Conservation (phyloP, 2,888 invertebrate genomes). For the Agrotis puta region DNA sequence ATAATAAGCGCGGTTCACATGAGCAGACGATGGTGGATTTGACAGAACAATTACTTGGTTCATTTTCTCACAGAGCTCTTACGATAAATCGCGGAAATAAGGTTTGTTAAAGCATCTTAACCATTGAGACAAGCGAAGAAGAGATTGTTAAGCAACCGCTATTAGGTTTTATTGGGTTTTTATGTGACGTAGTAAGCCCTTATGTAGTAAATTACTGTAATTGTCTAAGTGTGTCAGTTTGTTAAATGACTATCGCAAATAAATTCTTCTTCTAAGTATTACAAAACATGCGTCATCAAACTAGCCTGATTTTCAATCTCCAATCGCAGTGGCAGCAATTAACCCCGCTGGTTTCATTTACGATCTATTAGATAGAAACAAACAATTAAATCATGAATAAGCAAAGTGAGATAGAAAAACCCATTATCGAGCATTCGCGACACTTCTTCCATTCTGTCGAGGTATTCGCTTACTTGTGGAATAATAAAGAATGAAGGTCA, state of each 20-base stretch:
- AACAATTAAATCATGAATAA: constrained; percentile 35
- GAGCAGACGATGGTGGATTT: constrained; percentile 73
- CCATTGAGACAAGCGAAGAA: constrained; percentile 38
- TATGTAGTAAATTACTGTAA: constrained; percentile 43
- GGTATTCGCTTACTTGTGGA: constrained; percentile 30
- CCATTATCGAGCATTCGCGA: constrained; percentile 36
- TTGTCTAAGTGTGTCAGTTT: constrained; percentile 17
- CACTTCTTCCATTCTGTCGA: constrained; percentile 45
- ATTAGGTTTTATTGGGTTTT: constrained; percentile 64
- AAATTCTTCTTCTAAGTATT: constrained; percentile 1
- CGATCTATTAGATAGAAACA: constrained; percentile 23
- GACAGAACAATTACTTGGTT: constrained; percentile 81
- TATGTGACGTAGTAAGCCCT: constrained; percentile 51
- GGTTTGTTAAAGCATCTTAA: constrained; percentile 68
- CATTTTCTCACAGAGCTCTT: constrained; percentile 80
- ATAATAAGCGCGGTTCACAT: constrained; percentile 82
- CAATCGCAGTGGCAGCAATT: not conserved
- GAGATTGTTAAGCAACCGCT: constrained; percentile 69
- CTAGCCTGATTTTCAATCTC: too few relatives aligned
- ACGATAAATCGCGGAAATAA: constrained; percentile 79
- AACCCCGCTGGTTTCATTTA: constrained; percentile 8
- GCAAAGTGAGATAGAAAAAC: constrained; percentile 17
- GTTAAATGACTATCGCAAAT: constrained; percentile 6
- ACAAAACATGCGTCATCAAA: constrained; percentile 9
- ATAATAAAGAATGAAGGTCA: constrained; percentile 55